Evolutionary conservation across 1,140 invertebrate species (phyloP).

Genomic region (Melanaphis sacchari): DNA sequence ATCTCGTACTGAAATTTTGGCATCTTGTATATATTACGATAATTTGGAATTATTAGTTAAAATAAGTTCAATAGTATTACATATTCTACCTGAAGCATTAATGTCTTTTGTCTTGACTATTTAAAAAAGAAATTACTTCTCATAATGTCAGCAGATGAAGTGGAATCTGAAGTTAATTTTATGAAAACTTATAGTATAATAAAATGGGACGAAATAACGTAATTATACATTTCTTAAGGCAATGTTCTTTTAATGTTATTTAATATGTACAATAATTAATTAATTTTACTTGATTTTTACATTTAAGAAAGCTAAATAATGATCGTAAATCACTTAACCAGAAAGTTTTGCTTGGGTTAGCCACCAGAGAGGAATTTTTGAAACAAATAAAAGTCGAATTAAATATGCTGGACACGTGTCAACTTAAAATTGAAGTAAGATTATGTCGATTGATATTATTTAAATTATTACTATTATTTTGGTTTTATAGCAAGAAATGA

Average conservation of each 20-base stretch:
- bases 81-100: too few species aligned
- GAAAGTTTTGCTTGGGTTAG: not conserved
- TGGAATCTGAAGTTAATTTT: not conserved
- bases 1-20: too few species aligned
- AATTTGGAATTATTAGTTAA: too few species aligned
- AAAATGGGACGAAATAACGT: conserved; percentile 23
- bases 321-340: conserved; percentile 19
- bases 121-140: not conserved
- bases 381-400: conserved; percentile 40
- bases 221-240: not conserved
- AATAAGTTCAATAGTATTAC: too few species aligned
- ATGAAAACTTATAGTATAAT: conserved; percentile 44
- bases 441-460: not conserved
- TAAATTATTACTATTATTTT: not conserved
- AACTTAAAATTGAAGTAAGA: conserved; percentile 42
- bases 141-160: not conserved
- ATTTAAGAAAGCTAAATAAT: conserved; percentile 32
- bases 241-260: not conserved
- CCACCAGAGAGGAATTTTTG: conserved; percentile 34
- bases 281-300: not conserved
- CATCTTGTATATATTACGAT: too few species aligned
- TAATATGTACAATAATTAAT: not conserved
- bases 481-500: conserved; percentile 38
- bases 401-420: conserved; percentile 35
- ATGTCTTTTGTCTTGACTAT: too few species aligned